phyloP scores from a whole-genome alignment of 1,140 invertebrate species.

The Nixonia krombeini region DNA sequence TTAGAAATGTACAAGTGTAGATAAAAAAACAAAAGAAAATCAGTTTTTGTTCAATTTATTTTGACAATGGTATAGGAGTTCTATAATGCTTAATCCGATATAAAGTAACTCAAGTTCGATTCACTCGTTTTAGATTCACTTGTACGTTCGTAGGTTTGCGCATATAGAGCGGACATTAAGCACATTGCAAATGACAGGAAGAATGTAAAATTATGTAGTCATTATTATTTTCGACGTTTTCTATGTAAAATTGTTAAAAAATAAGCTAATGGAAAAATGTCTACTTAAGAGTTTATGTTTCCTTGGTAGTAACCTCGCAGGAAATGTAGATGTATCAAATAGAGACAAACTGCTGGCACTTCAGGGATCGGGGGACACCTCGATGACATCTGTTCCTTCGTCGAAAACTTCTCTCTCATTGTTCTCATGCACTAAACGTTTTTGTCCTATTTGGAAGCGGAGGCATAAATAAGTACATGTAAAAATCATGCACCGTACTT shows the following conservation, averaged over 20 bases:
- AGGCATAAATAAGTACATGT: background rate
- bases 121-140: no score
- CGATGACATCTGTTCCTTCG: constrained; percentile 2
- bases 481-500: no score
- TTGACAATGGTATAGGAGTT: constrained; percentile 2
- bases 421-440: background rate
- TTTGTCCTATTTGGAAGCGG: background rate
- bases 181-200: no score
- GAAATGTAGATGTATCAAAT: constrained; percentile 20
- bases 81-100: constrained; percentile 3
- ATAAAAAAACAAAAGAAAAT: no score
- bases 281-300: constrained; percentile 2
- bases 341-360: constrained; percentile 25
- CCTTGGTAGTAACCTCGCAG: background rate
- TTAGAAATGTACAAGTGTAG: no score
- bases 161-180: no score
- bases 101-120: background rate
- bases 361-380: constrained; percentile 16
- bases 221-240: no score
- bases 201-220: no score
- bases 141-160: no score
- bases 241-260: no score
- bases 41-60: background rate
- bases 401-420: background rate
- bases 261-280: background rate